Evolutionary conservation across 2,113 vertebrate genomes (phyloP), one percentile per base, ranked within the genome.

Genomic region (Dunckerocampus dactyliophorus): DNA sequence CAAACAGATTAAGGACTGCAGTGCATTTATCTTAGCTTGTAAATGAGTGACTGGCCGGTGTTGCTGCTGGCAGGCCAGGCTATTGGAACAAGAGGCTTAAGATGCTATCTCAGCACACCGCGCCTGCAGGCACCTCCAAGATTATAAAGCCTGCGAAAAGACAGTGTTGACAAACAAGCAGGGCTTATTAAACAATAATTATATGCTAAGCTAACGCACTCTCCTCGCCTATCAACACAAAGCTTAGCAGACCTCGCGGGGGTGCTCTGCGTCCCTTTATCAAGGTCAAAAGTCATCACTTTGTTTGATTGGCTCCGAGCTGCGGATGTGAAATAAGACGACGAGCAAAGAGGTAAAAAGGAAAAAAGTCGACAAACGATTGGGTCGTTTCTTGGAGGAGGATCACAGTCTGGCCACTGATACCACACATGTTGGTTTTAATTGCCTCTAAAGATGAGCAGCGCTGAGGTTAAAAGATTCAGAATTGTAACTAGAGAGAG

Each of bases 61-160:
- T 85, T 87, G 85, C 77, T 83, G 81, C 83, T 82, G 85, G 83
- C 87, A 87, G 85, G 78, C 81, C 80, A 83, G 85, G 88, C 87
- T 86, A 88, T 85, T 86, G 86, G 86, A 91, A 91, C 90, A 91
- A 90, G 89, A 87, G 88, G 91, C 89, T 91, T 91, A 90, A 91
- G 89, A 92, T 91, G 76, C 52, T 89, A 91, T 91, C 86, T 62
- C 52, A 13, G 61, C 77, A 83, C 62, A 65, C 79, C 69, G 85
- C 76, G 84, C 85, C 89, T 88, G 86, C 89, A 89, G 88, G 87
- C 86, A 82, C 83, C 82, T 81, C 75, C 81, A 81, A 89, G 88
- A 90, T 91, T 90, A 89, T 87, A 84, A 89, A 75, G 85, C 80
- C 75, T 64, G 76, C 71, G 75, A 82, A 82, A 87, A 86, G 85